Evolutionary conservation across 2,113 vertebrate genomes (phyloP).

Genomic region (Tautogolabrus adspersus): DNA sequence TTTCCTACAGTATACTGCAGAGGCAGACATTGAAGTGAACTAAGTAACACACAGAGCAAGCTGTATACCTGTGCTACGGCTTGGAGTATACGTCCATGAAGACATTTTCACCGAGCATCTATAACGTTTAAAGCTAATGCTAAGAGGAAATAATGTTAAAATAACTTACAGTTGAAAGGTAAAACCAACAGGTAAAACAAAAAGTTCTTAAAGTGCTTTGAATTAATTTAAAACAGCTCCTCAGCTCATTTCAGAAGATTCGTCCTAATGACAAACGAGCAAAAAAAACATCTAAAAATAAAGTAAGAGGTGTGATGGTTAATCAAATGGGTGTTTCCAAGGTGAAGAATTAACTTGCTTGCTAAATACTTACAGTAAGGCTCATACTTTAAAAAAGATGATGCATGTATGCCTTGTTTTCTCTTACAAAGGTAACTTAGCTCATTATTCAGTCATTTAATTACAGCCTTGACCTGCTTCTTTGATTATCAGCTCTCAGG

Average conservation of each 20-base stretch:
- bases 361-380: not conserved
- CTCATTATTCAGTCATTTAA: slow-evolving; percentile 29
- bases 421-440: not conserved
- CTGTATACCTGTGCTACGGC: no score
- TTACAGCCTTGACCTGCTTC: slow-evolving; percentile 20
- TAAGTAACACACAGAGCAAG: no score
- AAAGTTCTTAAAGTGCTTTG: not conserved
- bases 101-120: no score
- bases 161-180: no score
- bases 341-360: not conserved
- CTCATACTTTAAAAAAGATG: not conserved
- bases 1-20: no score
- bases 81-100: no score
- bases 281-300: not conserved
- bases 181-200: no score
- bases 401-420: not conserved
- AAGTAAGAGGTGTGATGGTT: not conserved
- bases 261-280: not conserved
- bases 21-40: no score
- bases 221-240: not conserved
- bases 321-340: not conserved
- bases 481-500: slow-evolving; percentile 35
- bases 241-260: not conserved
- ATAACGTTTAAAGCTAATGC: no score
- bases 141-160: not conserved